Percentiles rank a stretch among this genome's conserved stretches.
Evolutionary conservation across 2,113 vertebrate species (phyloP).

Genomic region (Calidris pugnax): DNA sequence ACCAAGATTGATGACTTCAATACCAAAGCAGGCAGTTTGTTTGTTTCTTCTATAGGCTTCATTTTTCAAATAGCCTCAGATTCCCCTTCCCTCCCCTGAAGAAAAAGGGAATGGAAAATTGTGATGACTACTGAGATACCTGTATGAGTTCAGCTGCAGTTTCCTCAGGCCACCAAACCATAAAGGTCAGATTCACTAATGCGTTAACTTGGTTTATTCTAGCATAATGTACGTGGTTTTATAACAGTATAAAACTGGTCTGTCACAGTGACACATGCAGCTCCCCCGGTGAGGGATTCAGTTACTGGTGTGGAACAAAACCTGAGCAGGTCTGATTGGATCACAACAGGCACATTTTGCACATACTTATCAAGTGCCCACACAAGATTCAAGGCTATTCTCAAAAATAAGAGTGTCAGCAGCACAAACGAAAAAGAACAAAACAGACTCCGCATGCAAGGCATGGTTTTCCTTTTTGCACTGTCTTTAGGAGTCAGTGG

Average conservation of each 20-base stretch:
- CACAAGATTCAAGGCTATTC: not conserved
- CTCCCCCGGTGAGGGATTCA: not conserved
- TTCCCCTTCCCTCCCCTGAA: not conserved
- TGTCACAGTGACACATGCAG: not conserved
- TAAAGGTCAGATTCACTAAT: not conserved
- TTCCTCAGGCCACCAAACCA: not conserved
- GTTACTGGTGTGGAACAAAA: not conserved
- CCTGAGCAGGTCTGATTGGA: not conserved
- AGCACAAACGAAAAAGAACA: not conserved
- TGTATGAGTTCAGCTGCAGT: not conserved
- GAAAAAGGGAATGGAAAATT: not conserved
- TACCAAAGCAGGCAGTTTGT: slow-evolving; percentile 56
- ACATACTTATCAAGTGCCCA: not conserved
- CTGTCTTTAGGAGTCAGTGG: not conserved
- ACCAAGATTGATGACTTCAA: slow-evolving; percentile 66
- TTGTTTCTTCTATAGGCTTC: slow-evolving; percentile 52
- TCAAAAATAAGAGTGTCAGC: not conserved
- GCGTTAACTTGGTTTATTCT: not conserved
- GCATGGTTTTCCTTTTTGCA: not conserved
- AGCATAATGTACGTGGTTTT: not conserved
- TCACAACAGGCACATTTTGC: not conserved
- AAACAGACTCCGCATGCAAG: not conserved
- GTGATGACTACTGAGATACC: not conserved
- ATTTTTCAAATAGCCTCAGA: slow-evolving; percentile 55
- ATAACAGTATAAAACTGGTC: not conserved